phyloP scores from a whole-genome alignment of 2,888 invertebrate genomes.

The Blastobasis adustella region DNA sequence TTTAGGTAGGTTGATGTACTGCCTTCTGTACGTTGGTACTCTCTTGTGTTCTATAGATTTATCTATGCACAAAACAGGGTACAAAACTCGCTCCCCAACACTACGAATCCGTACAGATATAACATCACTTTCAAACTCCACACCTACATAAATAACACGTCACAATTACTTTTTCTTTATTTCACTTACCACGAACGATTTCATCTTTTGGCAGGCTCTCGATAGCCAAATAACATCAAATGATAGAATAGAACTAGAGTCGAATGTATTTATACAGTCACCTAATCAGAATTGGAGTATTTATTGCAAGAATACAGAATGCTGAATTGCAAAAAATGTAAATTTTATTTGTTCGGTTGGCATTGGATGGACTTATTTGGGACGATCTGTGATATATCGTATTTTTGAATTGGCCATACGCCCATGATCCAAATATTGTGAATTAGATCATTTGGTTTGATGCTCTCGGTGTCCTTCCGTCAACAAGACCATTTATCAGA shows the following conservation, averaged over 20 bases:
- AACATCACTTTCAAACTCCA: too few species aligned
- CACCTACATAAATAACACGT: too few species aligned
- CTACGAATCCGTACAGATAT: too few species aligned
- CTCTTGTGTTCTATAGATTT: too few species aligned
- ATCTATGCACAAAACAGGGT: too few species aligned
- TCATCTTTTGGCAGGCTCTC: constrained; percentile 45
- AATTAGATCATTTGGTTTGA: constrained; percentile 25
- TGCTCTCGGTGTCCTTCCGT: constrained; percentile 11
- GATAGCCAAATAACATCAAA: constrained; percentile 37
- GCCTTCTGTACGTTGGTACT: too few species aligned
- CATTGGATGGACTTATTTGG: constrained; percentile 56
- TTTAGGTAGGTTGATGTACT: too few species aligned
- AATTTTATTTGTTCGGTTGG: constrained; percentile 59
- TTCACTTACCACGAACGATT: constrained; percentile 51
- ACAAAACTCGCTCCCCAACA: too few species aligned
- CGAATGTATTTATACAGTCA: constrained; percentile 58
- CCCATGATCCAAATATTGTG: constrained; percentile 25
- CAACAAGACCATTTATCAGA: constrained; percentile 10
- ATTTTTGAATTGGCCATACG: constrained; percentile 27
- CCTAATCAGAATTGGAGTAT: constrained; percentile 60
- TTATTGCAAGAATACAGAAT: constrained; percentile 51
- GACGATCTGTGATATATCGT: constrained; percentile 43
- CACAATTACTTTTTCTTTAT: not conserved
- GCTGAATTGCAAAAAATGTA: constrained; percentile 55
- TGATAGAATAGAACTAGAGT: constrained; percentile 37